These are phyloP conservation scores for Athene noctua DNA, from an alignment of 2,113 vertebrate genomes.

Conservation along the genomic window DNA sequence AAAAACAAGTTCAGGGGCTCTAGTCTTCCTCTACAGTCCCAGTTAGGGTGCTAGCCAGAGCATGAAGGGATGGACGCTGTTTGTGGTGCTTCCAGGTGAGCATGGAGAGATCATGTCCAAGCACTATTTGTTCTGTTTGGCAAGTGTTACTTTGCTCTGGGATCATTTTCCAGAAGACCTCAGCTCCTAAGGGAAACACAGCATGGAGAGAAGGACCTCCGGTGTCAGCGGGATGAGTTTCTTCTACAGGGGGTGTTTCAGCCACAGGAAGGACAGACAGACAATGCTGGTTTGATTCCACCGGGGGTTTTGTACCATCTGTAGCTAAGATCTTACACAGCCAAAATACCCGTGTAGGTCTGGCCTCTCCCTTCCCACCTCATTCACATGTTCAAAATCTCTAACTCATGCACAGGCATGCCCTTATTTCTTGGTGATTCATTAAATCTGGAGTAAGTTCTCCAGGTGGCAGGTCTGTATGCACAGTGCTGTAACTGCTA, in stretches of 20 bases:
- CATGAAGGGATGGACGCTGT: background rate
- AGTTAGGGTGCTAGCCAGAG: too few species aligned
- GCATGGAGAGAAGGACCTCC: background rate
- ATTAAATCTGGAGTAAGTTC: background rate
- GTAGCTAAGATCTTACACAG: background rate
- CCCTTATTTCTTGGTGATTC: background rate
- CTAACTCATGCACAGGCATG: fast-evolving
- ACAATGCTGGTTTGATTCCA: background rate
- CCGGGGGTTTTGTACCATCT: background rate
- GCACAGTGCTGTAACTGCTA: background rate
- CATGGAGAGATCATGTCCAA: fast-evolving
- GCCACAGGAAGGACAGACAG: background rate
- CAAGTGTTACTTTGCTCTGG: background rate
- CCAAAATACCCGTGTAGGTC: background rate
- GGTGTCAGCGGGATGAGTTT: background rate
- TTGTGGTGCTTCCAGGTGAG: background rate
- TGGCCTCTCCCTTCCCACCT: background rate
- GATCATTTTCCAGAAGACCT: background rate
- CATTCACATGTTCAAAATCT: background rate
- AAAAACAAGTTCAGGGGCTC: background rate
- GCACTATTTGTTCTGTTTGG: background rate
- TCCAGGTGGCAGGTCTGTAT: background rate
- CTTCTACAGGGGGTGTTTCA: background rate
- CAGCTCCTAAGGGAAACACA: background rate
- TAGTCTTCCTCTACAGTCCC: background rate